phyloP scores from a whole-genome alignment of 2,797 vertebrate genomes.

The Sebastolobus altivelis region DNA sequence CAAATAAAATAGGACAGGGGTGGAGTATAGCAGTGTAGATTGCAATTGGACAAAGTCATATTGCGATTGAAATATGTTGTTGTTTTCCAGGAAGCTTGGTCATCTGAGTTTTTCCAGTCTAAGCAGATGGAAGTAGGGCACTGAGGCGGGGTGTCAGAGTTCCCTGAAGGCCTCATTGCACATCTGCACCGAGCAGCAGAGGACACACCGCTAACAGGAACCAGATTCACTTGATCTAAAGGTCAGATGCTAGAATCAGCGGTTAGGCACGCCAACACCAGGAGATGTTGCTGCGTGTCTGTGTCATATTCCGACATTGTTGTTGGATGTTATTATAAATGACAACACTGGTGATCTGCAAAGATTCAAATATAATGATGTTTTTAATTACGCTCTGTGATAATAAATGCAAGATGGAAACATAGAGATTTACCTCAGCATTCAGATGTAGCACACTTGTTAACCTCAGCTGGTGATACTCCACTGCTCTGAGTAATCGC shows the following conservation, averaged over 20 bases:
- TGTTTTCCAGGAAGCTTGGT: constrained; percentile 58
- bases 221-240: constrained; percentile 65
- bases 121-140: constrained; percentile 68
- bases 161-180: constrained; percentile 53
- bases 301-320: neutral
- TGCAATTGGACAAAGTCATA: constrained; percentile 63
- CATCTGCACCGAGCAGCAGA: constrained; percentile 61
- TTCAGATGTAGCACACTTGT: constrained; percentile 31
- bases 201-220: constrained; percentile 69
- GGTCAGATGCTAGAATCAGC: constrained; percentile 44
- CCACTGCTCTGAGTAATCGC: constrained; percentile 45
- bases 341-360: constrained; percentile 12
- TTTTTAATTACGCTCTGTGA: constrained; percentile 24
- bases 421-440: constrained; percentile 21
- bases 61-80: constrained; percentile 65
- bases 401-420: constrained; percentile 33
- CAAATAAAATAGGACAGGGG: constrained; percentile 27
- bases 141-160: constrained; percentile 45
- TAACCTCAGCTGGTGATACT: constrained; percentile 35
- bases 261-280: constrained; percentile 1
- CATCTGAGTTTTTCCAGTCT: constrained; percentile 53
- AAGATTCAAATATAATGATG: constrained; percentile 18
- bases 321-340: constrained; percentile 17
- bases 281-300: constrained; percentile 10
- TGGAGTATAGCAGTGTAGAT: constrained; percentile 26